Conservation (phyloP, 2,113 vertebrate species). For the Cochlearius cochlearius region DNA sequence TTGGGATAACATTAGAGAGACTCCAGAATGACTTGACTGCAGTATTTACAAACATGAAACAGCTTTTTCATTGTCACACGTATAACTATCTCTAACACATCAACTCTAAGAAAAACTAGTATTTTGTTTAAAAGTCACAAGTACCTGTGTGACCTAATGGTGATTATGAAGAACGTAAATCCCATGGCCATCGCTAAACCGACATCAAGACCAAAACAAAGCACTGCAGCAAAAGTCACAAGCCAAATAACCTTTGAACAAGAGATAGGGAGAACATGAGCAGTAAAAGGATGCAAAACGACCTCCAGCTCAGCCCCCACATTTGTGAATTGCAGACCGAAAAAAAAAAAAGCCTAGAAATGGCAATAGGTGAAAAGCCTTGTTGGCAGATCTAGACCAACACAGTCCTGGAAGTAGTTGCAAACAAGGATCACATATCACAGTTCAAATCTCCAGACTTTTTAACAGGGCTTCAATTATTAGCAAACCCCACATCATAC, state of each 20-base stretch:
- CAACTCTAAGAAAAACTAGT: not conserved
- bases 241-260: constrained; percentile 62
- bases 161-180: constrained; percentile 57
- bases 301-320: not conserved
- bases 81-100: not conserved
- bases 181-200: constrained; percentile 37
- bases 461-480: not conserved
- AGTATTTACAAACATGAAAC: not conserved
- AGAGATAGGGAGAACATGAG: not conserved
- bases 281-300: not conserved
- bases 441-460: not conserved
- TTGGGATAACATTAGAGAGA: not conserved
- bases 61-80: not conserved
- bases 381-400: not conserved
- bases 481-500: not conserved
- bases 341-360: not conserved
- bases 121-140: not conserved
- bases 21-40: not conserved
- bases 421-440: not conserved
- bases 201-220: constrained; percentile 59
- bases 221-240: constrained; percentile 43
- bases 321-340: not conserved
- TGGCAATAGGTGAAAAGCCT: not conserved
- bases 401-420: not conserved
- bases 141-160: constrained; percentile 69